phyloP scores from a whole-genome alignment of 1,140 invertebrate species.

The Ganaspis sp. region DNA sequence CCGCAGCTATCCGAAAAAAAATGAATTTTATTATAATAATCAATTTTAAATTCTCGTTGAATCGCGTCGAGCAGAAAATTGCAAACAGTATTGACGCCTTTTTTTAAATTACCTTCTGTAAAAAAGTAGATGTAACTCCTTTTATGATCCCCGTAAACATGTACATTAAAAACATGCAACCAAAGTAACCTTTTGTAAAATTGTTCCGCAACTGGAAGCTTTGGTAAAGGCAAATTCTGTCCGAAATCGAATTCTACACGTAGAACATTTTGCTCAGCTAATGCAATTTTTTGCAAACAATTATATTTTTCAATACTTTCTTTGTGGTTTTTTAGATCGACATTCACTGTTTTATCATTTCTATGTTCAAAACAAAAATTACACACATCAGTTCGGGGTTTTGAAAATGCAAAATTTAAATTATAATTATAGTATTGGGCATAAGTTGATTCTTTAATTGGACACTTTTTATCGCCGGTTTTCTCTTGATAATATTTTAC shows the following conservation, averaged over 20 bases:
- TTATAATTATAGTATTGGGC: constrained; percentile 41
- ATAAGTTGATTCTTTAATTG: constrained; percentile 40
- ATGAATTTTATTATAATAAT: not conserved
- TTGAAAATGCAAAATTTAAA: constrained; percentile 40
- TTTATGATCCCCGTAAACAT: not conserved
- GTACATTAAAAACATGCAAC: constrained; percentile 18
- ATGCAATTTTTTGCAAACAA: not conserved
- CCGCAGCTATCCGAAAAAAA: too few species aligned
- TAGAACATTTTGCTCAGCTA: constrained; percentile 31
- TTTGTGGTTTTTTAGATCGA: not conserved
- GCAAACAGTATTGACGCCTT: constrained; percentile 17
- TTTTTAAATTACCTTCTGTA: not conserved
- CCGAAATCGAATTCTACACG: too few species aligned
- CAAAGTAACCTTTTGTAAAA: constrained; percentile 23
- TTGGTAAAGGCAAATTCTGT: constrained; percentile 53
- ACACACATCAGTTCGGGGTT: constrained; percentile 42
- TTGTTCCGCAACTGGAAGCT: constrained; percentile 41
- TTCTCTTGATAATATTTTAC: constrained; percentile 36
- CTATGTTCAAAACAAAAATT: too few species aligned
- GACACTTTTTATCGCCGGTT: constrained; percentile 30
- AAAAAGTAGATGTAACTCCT: constrained; percentile 6
- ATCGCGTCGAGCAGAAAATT: constrained; percentile 22
- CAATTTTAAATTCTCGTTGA: not conserved
- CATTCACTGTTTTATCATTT: not conserved
- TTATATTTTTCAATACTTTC: not conserved